These are phyloP conservation scores for Holocentrus rufus DNA, from an alignment of 2,797 vertebrate genomes.

Conservation along the genomic window DNA sequence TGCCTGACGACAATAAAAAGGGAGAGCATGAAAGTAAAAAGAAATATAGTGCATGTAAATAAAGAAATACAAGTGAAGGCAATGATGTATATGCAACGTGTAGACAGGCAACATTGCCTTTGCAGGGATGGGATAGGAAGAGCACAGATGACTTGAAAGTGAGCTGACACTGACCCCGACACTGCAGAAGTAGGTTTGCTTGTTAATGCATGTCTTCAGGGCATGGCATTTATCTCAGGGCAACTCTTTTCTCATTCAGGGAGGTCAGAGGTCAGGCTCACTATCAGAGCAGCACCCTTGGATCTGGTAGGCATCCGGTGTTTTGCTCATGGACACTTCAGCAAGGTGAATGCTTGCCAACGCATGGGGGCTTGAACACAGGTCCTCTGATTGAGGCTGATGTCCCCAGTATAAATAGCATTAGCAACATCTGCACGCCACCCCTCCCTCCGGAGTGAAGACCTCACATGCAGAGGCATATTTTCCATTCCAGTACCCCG, in stretches of 20 bases:
- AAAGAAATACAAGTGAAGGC: background rate
- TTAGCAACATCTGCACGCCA: slow-evolving; percentile 23
- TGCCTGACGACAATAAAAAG: no score
- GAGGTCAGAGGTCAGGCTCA: slow-evolving; percentile 30
- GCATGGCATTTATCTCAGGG: background rate
- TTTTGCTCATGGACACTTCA: slow-evolving; percentile 14
- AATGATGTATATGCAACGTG: background rate
- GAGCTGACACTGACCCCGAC: background rate
- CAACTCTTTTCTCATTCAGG: slow-evolving; percentile 1
- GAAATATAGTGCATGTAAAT: no score
- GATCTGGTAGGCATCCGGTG: background rate
- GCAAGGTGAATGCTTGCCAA: slow-evolving; percentile 12
- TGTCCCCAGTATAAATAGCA: slow-evolving; percentile 51
- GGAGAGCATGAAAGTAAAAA: no score
- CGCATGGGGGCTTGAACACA: background rate
- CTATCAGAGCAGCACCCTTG: slow-evolving; percentile 5
- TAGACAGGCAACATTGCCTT: background rate
- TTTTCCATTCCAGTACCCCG: slow-evolving; percentile 48
- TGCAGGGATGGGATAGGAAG: background rate
- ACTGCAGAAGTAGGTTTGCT: background rate
- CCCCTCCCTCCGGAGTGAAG: background rate
- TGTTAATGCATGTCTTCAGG: slow-evolving; percentile 13
- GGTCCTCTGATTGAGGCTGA: background rate
- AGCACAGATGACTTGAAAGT: background rate
- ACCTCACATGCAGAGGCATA: slow-evolving; percentile 29